phyloP scores from a whole-genome alignment of 2,113 vertebrate genomes.

The Microcebus jonahi region DNA sequence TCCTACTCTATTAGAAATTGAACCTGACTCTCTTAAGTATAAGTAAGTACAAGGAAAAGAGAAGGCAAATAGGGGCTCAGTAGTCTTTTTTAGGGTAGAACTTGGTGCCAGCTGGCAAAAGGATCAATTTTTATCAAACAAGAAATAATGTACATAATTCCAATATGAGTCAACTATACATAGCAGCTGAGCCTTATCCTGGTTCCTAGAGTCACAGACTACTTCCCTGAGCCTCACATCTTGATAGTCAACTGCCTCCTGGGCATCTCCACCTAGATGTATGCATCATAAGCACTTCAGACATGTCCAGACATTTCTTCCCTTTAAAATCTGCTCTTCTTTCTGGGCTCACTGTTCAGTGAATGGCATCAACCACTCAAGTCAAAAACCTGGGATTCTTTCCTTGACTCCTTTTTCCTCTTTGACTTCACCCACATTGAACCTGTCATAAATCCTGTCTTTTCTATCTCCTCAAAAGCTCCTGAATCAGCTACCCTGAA shows the following conservation, averaged over 20 bases:
- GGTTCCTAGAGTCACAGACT: not conserved
- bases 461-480: not conserved
- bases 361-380: not conserved
- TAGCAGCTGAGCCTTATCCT: not conserved
- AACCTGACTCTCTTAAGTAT: conserved; percentile 39
- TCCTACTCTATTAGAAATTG: conserved; percentile 34
- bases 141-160: not conserved
- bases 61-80: not conserved
- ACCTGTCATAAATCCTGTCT: conserved; percentile 5
- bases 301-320: not conserved
- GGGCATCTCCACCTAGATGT: not conserved
- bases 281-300: not conserved
- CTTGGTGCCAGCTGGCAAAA: not conserved
- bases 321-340: conserved; percentile 27
- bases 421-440: not conserved
- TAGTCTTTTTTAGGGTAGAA: conserved; percentile 36
- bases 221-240: not conserved
- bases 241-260: not conserved
- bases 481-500: not conserved
- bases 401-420: not conserved
- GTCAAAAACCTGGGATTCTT: not conserved
- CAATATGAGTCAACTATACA: conserved; percentile 7
- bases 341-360: not conserved
- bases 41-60: not conserved
- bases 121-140: conserved; percentile 43